Conservation (phyloP, 2,797 vertebrate genomes). For the Podarcis siculus region DNA sequence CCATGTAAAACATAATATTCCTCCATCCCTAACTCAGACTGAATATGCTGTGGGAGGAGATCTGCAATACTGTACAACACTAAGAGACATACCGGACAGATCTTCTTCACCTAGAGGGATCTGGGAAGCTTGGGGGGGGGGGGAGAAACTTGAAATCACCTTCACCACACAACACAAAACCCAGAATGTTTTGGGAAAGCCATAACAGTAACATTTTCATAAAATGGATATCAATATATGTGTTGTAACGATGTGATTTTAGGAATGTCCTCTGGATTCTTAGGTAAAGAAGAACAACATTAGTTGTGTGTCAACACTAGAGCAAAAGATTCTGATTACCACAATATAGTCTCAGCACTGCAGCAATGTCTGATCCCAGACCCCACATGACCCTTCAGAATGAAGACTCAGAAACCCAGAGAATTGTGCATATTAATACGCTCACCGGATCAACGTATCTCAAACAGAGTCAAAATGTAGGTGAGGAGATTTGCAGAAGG, state of each 20-base stretch:
- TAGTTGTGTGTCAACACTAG: background rate
- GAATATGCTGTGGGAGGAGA: background rate
- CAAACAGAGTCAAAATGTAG: background rate
- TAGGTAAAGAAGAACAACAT: background rate
- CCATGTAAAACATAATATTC: no score
- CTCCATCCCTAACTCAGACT: background rate
- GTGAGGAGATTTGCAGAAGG: background rate
- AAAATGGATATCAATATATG: no score
- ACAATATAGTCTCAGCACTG: background rate
- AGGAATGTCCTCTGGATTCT: background rate
- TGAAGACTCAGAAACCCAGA: background rate
- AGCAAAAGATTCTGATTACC: background rate
- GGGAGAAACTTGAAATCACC: background rate
- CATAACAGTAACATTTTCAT: background rate
- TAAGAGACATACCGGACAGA: background rate
- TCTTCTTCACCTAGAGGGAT: no score
- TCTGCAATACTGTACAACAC: no score
- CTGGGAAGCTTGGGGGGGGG: no score
- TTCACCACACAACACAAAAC: background rate
- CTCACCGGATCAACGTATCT: background rate
- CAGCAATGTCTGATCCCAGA: background rate
- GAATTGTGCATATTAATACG: background rate
- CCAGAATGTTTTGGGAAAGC: background rate
- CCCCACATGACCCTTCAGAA: background rate
- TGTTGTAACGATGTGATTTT: background rate